Percentiles rank a stretch among this genome's conserved stretches.
Evolutionary conservation across 2,888 invertebrate species (phyloP).

Genomic region (Brachyopa scutellaris): DNA sequence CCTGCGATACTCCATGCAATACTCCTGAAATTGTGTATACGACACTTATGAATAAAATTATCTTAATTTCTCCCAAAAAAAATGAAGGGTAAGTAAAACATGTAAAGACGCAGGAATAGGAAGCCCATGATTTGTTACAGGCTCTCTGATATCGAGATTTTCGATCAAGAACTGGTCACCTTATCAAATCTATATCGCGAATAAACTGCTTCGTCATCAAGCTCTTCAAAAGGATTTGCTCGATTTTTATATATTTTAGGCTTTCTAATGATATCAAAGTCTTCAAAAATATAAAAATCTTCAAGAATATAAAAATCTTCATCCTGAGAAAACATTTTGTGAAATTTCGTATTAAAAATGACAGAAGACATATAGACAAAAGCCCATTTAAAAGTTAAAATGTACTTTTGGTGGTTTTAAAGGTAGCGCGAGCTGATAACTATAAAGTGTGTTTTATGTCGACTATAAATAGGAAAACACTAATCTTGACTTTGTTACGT

Average conservation of each 20-base stretch:
- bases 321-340: neutral
- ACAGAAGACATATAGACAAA: no score
- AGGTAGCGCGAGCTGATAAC: no score
- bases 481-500: no score
- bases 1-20: neutral
- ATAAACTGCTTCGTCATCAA: neutral
- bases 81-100: neutral
- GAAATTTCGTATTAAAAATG: neutral
- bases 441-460: no score
- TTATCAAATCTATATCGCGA: no score
- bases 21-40: neutral
- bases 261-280: neutral
- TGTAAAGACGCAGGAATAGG: neutral
- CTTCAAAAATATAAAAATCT: no score
- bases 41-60: no score
- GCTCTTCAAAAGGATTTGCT: slow-evolving; percentile 1
- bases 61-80: no score
- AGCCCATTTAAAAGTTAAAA: no score
- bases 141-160: neutral
- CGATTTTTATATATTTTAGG: slow-evolving; percentile 2
- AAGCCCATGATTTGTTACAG: neutral
- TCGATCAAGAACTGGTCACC: neutral
- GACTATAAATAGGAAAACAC: no score
- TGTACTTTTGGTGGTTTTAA: no score
- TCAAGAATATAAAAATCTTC: neutral